Evolutionary conservation across 2,888 invertebrate species (phyloP).

Genomic region (Drosophila pullipes): DNA sequence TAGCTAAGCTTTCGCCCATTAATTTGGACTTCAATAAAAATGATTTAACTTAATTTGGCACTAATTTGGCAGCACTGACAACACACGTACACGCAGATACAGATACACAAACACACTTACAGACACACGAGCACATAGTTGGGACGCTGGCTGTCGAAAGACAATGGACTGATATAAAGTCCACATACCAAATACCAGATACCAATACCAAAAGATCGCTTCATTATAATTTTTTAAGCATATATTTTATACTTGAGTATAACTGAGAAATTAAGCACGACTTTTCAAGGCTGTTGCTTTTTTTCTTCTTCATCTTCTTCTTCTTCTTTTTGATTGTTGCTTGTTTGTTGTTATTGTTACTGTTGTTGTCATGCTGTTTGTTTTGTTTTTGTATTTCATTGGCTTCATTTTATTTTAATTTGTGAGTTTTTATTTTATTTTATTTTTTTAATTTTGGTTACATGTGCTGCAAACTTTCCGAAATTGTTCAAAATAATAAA

Average conservation of each 20-base stretch:
- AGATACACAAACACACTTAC: not conserved
- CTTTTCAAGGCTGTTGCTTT: constrained; percentile 67
- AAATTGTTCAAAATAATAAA: constrained; percentile 51
- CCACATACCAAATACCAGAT: constrained; percentile 29
- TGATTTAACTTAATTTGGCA: constrained; percentile 61
- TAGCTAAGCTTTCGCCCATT: constrained; percentile 56
- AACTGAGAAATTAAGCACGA: constrained; percentile 78
- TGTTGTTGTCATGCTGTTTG: constrained; percentile 29
- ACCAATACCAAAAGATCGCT: constrained; percentile 50
- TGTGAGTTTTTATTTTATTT: constrained; percentile 42
- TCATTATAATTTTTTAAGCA: constrained; percentile 74
- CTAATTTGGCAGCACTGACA: constrained; percentile 56
- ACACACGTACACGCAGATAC: not conserved
- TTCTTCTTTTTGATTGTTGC: constrained; percentile 33
- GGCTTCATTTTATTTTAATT: constrained; percentile 61
- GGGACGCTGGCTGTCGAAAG: constrained; percentile 23
- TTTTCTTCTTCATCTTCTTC: constrained; percentile 20
- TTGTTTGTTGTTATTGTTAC: constrained; percentile 29
- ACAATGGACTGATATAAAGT: constrained; percentile 46
- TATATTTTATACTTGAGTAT: constrained; percentile 73
- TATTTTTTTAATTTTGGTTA: constrained; percentile 35
- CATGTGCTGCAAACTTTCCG: constrained; percentile 48
- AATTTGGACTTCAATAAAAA: constrained; percentile 54
- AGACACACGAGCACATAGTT: not conserved
- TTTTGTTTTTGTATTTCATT: constrained; percentile 56